These are phyloP conservation scores for Epinephelus lanceolatus DNA, from an alignment of 2,113 vertebrate species.

Conservation along the genomic window DNA sequence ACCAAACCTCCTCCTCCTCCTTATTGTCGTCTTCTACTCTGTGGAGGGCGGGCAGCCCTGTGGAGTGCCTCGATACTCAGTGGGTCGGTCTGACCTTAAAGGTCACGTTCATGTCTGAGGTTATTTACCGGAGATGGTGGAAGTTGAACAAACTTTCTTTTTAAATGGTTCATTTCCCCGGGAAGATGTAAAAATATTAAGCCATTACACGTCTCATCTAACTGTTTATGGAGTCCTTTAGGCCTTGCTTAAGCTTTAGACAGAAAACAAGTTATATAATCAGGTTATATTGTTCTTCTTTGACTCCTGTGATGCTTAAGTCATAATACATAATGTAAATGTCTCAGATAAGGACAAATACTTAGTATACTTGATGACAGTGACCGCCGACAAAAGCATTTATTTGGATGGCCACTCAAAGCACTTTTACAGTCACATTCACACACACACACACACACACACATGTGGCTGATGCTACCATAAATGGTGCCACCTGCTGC, in stretches of 20 bases:
- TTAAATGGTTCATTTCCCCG: slow-evolving; percentile 3
- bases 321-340: too few species aligned
- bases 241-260: neutral
- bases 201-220: neutral
- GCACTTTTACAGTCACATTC: too few species aligned
- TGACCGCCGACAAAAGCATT: too few species aligned
- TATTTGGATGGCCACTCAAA: too few species aligned
- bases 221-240: neutral
- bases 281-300: too few species aligned
- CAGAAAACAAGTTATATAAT: neutral
- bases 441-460: too few species aligned
- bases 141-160: slow-evolving; percentile 22
- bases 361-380: too few species aligned
- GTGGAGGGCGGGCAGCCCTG: neutral
- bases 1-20: slow-evolving; percentile 1
- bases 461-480: too few species aligned
- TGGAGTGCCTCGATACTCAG: neutral
- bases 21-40: neutral
- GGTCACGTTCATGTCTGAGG: slow-evolving; percentile 34
- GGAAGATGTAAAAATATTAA: neutral
- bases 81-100: slow-evolving; percentile 25
- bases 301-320: too few species aligned
- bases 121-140: slow-evolving; percentile 33
- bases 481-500: too few species aligned
- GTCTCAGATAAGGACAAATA: too few species aligned